Conservation (phyloP, 2,888 invertebrate genomes). For the Cryptophagus acutangulus region DNA sequence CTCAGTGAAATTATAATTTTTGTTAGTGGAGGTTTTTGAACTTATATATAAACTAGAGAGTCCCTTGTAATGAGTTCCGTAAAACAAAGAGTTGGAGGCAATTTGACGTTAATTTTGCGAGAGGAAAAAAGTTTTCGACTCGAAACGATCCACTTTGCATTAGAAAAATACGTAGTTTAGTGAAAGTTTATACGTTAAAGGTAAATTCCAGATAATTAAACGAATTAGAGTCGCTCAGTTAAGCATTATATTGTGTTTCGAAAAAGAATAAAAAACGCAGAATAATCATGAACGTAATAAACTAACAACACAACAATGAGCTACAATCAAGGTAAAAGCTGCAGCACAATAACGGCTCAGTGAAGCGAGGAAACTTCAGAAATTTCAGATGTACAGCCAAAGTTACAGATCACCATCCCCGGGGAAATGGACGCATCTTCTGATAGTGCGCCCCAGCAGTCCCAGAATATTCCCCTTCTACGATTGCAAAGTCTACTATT, state of each 20-base stretch:
- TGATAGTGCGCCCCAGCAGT: constrained; percentile 6
- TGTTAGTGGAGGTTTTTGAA: constrained; percentile 35
- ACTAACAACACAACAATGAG: constrained; percentile 39
- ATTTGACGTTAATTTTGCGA: constrained; percentile 31
- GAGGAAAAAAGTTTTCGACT: constrained; percentile 28
- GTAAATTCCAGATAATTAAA: constrained; percentile 35
- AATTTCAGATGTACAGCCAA: constrained; percentile 4
- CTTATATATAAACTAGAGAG: constrained; percentile 36
- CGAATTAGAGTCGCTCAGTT: constrained; percentile 30
- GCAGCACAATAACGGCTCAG: constrained; percentile 1
- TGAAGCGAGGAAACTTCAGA: constrained; percentile 8
- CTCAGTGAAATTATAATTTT: constrained; percentile 37
- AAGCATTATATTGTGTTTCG: constrained; percentile 29
- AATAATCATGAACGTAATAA: constrained; percentile 32
- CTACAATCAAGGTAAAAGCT: constrained; percentile 37
- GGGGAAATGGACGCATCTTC: constrained; percentile 13
- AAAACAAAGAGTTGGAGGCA: constrained; percentile 34
- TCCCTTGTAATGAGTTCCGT: constrained; percentile 34
- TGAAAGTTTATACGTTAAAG: constrained; percentile 37
- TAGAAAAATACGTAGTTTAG: constrained; percentile 33
- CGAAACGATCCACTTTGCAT: constrained; percentile 25
- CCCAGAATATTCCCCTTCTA: neutral
- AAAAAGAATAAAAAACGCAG: constrained; percentile 17
- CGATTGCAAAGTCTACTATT: constrained; percentile 17
- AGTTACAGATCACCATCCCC: constrained; percentile 13